These are phyloP conservation scores for Carettochelys insculpta DNA, from an alignment of 2,113 vertebrate species.

Conservation along the genomic window DNA sequence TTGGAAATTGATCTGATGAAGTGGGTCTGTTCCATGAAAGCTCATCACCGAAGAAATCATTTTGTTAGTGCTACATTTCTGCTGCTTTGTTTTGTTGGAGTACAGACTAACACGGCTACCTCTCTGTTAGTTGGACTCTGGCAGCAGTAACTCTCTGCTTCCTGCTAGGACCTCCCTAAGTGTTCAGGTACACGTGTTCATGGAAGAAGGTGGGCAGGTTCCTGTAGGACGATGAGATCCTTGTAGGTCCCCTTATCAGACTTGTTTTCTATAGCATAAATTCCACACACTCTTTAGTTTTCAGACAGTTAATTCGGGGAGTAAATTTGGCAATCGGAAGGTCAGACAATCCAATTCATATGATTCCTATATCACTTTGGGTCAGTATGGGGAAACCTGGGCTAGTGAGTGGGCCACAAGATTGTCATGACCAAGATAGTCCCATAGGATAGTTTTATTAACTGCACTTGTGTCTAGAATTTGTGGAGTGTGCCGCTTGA, in stretches of 20 bases:
- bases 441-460: no score
- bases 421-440: no score
- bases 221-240: background rate
- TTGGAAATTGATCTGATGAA: no score
- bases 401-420: no score
- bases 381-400: no score
- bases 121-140: background rate
- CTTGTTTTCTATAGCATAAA: background rate
- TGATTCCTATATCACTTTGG: background rate
- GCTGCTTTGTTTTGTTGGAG: no score
- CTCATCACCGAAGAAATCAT: no score
- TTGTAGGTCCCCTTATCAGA: background rate
- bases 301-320: background rate
- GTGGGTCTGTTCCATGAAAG: no score
- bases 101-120: no score
- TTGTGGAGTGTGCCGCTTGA: no score
- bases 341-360: background rate
- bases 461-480: no score
- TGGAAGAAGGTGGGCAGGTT: background rate
- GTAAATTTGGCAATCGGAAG: background rate
- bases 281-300: accelerated
- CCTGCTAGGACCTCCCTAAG: background rate
- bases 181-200: background rate
- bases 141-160: background rate
- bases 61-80: no score